phyloP scores from a whole-genome alignment of 2,113 vertebrate species.

The western clawed frog (Xenopus tropicalis) region UCB_Xtro_10.0 CM004445.2:88655501-88656000 shows the following conservation, averaged over 20 bases:
- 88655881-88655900: too few species aligned
- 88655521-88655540: conserved; percentile 1
- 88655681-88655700: neutral
- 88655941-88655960: too few species aligned
- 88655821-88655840: too few species aligned
- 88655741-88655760: neutral
- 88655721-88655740: neutral
- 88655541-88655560: neutral
- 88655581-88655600: neutral
- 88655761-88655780: too few species aligned
- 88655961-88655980: too few species aligned
- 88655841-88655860: too few species aligned
- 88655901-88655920: too few species aligned
- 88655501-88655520: neutral
- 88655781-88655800: too few species aligned
- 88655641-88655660: conserved; percentile 5
- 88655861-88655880: too few species aligned
- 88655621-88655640: conserved; percentile 5
- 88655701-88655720: neutral
- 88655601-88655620: conserved; percentile 18
- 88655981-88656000: too few species aligned
- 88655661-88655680: conserved; percentile 11
- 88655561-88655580: conserved; percentile 12
- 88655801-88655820: too few species aligned
- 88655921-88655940: too few species aligned